A percentile compares a stretch with the other conserved stretches of the same genome.
Conservation (phyloP, 1,140 invertebrate species). For the Rhizoglyphus robini region DNA sequence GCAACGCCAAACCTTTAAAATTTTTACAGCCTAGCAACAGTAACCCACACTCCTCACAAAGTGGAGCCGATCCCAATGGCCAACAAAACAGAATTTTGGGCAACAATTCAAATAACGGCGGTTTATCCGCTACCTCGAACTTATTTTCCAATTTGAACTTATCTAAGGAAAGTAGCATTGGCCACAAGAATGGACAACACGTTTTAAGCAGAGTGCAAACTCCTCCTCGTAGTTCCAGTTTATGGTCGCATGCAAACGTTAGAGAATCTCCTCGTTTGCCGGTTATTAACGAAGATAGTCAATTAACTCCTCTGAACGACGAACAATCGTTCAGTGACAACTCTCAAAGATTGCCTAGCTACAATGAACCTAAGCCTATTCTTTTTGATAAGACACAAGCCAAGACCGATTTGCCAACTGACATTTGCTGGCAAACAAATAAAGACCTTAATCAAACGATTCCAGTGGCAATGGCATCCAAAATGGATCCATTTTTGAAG, state of each 20-base stretch:
- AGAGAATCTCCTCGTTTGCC: not conserved
- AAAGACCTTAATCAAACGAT: slow-evolving; percentile 13
- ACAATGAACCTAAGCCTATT: slow-evolving; percentile 27
- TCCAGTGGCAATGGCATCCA: not conserved
- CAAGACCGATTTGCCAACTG: too few species aligned
- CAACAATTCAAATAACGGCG: too few species aligned
- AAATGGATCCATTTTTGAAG: not conserved
- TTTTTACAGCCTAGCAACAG: slow-evolving; percentile 33
- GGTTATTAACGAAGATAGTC: not conserved
- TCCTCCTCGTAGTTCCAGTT: too few species aligned
- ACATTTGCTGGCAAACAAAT: not conserved
- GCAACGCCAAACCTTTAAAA: slow-evolving; percentile 39
- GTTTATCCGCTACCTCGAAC: too few species aligned
- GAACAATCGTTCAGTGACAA: not conserved
- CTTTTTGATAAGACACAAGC: slow-evolving; percentile 7
- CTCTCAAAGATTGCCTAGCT: slow-evolving; percentile 14
- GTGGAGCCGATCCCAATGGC: not conserved
- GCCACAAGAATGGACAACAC: not conserved
- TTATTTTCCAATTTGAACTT: too few species aligned
- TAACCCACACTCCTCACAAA: not conserved
- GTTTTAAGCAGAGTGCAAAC: too few species aligned
- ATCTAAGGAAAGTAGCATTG: too few species aligned
- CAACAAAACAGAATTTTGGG: too few species aligned
- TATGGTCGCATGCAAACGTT: too few species aligned
- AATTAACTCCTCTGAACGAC: not conserved